These are phyloP conservation scores for Malaclemys terrapin DNA, from an alignment of 2,113 vertebrate genomes.

Conservation along the genomic window DNA sequence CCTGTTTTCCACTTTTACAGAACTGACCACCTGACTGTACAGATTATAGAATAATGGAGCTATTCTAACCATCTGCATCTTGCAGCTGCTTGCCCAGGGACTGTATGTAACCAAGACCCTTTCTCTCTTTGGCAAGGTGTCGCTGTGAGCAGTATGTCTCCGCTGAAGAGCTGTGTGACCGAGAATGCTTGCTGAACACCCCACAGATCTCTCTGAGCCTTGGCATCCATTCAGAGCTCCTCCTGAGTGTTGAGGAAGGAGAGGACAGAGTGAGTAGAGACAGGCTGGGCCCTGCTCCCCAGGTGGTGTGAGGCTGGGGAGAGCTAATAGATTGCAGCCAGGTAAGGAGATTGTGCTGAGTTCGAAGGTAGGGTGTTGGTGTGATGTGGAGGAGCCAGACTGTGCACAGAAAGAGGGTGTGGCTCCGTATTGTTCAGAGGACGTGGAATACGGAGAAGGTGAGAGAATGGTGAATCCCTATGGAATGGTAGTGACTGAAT, in stretches of 20 bases:
- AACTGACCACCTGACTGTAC: fast-evolving
- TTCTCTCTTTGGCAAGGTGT: conserved; percentile 79
- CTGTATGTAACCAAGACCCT: fast-evolving
- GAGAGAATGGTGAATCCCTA: background rate
- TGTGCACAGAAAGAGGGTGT: background rate
- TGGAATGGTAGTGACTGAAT: background rate
- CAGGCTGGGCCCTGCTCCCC: background rate
- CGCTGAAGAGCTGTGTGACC: conserved; percentile 90
- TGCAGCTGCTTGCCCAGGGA: background rate
- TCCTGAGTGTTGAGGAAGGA: conserved; percentile 75
- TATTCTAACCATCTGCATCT: background rate
- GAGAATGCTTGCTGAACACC: conserved; percentile 83
- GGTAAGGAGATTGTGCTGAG: background rate
- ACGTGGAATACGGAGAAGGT: background rate
- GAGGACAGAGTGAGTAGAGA: conserved; percentile 69
- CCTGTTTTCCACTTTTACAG: background rate
- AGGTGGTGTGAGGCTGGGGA: background rate
- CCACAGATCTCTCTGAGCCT: conserved; percentile 82
- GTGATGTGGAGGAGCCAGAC: background rate
- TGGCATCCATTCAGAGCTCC: conserved; percentile 77
- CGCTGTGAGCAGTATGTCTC: conserved; percentile 87
- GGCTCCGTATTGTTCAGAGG: background rate
- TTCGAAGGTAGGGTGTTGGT: background rate
- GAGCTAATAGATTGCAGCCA: background rate
- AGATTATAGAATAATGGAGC: fast-evolving